A percentile compares a stretch with the other conserved stretches of the same genome.
Evolutionary conservation across 1,140 invertebrate genomes (phyloP).

Genomic region (Drosophila miranda): DNA sequence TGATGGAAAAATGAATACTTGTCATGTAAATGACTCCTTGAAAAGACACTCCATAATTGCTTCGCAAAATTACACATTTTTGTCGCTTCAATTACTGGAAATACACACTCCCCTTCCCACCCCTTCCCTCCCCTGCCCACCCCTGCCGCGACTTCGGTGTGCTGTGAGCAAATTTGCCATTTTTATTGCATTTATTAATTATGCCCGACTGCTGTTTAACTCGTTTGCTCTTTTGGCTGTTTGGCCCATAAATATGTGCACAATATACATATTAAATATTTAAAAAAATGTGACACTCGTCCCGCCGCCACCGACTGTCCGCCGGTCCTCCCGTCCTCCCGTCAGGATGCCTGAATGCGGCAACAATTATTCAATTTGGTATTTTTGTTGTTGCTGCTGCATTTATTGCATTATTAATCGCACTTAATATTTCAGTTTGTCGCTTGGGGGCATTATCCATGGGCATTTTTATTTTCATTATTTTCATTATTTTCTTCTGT

Average conservation of each 20-base stretch:
- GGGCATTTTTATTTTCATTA: slow-evolving; percentile 37
- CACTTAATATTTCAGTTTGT: slow-evolving; percentile 67
- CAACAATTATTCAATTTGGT: slow-evolving; percentile 47
- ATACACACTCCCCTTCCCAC: slow-evolving; percentile 11
- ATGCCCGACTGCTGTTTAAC: slow-evolving; percentile 41
- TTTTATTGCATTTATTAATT: slow-evolving; percentile 56
- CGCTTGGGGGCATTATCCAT: slow-evolving; percentile 32
- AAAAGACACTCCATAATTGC: too few species aligned
- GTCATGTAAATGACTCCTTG: too few species aligned
- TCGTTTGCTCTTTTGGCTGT: slow-evolving; percentile 42
- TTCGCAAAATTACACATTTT: background rate
- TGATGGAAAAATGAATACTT: too few species aligned
- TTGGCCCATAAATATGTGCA: slow-evolving; percentile 27
- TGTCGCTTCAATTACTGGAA: slow-evolving; percentile 16
- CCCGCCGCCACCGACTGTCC: too few species aligned
- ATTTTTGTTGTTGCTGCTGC: slow-evolving; percentile 32
- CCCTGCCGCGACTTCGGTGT: background rate
- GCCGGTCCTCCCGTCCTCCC: background rate
- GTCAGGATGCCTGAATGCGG: background rate
- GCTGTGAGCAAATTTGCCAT: slow-evolving; percentile 36
- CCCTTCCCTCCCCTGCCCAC: background rate
- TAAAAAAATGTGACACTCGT: slow-evolving; percentile 18
- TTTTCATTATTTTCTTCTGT: slow-evolving; percentile 40
- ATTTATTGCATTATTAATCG: slow-evolving; percentile 67
- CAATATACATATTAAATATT: slow-evolving; percentile 22